Base-by-base conservation (phyloP, 1,140 invertebrate species). In the Telenomus remus region DNA sequence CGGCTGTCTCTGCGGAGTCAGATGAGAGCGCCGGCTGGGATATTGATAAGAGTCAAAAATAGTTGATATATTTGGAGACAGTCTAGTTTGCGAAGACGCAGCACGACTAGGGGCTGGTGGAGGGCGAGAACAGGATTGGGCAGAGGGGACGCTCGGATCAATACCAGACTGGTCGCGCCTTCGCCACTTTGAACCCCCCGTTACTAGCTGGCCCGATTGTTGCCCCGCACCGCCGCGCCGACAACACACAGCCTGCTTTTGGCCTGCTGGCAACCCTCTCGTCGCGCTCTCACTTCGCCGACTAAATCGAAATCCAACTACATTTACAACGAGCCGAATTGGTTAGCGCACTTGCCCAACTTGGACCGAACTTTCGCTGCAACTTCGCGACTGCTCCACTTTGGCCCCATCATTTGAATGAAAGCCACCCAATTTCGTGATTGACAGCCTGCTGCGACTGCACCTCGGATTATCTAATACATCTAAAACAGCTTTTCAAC, bases 71-170 rank as follows among this genome's bases (percentile, higher is more conserved):
- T 78, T 78, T 73, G 69, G 44, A 59, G 33, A n/a, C 39, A 61
- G 60, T 81, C 72, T 70, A 76, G 60, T 81, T 81, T 72, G 60
- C 43, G 43, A 76, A 74, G 80, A 78, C 71, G 73, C 53, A 77
- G 69, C 66, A 76, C 73, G 81, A 79, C 83, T 84, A 82, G 80
- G 79, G 82, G 81, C 80, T 85, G 83, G 79, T 53, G 60, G 50
- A 78, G 48, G 59, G 64, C 68, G 64, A 66, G 77, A 71, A 55
- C 65, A 66, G 66, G 66, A 71, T 75, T 80, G 82, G 79, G 78
- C 79, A 80, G 77, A 81, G 81, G 84, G 83, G 81, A 83, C 75
- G 78, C 68, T 72, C 85, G 84, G 86, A 88, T 88, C 86, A 88
- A 88, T 88, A 88, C 86, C 82, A 82, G 70, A 78, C 78, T 61